Conservation (phyloP, 2,888 invertebrate species). For the Chaetogeoica ovagalla region DNA sequence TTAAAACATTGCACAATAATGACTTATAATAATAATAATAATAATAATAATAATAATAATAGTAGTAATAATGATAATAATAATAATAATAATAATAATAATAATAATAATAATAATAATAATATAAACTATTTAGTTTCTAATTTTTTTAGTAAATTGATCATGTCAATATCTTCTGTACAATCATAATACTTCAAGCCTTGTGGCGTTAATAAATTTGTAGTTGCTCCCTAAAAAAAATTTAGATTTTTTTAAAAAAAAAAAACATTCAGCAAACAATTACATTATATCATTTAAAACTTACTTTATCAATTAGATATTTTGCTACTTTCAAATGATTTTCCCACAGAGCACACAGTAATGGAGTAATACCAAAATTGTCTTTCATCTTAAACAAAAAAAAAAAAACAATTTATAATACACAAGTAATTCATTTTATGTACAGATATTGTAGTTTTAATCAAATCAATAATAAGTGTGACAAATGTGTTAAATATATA, state of each 20-base stretch:
- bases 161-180: conserved; percentile 42
- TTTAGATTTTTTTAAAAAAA: not conserved
- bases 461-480: not conserved
- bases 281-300: too few relatives aligned
- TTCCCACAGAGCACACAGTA: conserved; percentile 45
- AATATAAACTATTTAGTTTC: conserved; percentile 28
- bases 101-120: not conserved
- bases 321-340: conserved; percentile 43
- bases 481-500: too few relatives aligned
- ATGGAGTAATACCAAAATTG: conserved; percentile 43
- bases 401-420: not conserved
- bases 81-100: not conserved
- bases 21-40: too few relatives aligned
- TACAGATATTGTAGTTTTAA: too few relatives aligned
- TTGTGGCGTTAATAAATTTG: conserved; percentile 36
- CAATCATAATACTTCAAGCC: conserved; percentile 44
- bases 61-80: too few relatives aligned
- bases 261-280: not conserved
- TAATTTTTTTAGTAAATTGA: conserved; percentile 35
- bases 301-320: conserved; percentile 48
- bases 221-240: conserved; percentile 36
- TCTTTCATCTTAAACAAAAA: conserved; percentile 44
- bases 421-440: not conserved
- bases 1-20: not conserved
- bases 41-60: not conserved